These are phyloP conservation scores for Rhinoderma darwinii DNA, from an alignment of 2,113 vertebrate species.

Conservation along the genomic window DNA sequence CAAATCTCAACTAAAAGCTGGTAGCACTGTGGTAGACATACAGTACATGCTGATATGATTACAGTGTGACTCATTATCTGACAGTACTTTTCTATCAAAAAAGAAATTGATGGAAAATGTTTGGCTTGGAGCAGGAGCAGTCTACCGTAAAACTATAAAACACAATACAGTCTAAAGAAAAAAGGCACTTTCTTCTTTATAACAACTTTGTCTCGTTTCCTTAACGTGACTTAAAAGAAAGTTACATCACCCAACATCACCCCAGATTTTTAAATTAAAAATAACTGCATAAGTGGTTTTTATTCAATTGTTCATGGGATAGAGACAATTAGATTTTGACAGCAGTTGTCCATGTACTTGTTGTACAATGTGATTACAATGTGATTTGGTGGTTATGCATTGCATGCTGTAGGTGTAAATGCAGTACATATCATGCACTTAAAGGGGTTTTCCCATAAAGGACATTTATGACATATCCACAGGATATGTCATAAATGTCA, in stretches of 20 bases:
- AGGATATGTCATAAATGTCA: no score
- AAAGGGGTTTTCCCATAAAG: no score
- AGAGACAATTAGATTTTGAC: not conserved
- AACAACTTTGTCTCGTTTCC: slow-evolving; percentile 22
- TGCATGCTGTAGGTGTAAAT: no score
- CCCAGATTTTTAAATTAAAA: not conserved
- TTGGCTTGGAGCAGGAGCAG: slow-evolving; percentile 56
- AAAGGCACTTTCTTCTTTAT: slow-evolving; percentile 25
- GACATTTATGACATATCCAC: no score
- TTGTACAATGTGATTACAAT: not conserved
- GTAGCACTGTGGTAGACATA: slow-evolving; percentile 58
- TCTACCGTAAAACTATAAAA: slow-evolving; percentile 53
- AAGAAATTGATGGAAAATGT: slow-evolving; percentile 59
- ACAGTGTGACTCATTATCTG: slow-evolving; percentile 59
- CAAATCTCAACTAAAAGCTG: slow-evolving; percentile 60
- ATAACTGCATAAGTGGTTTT: not conserved
- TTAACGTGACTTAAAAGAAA: not conserved
- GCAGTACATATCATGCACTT: no score
- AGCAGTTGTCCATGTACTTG: not conserved
- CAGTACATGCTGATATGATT: slow-evolving; percentile 61
- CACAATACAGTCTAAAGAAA: slow-evolving; percentile 29
- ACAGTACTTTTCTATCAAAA: slow-evolving; percentile 60
- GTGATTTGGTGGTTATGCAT: not conserved
- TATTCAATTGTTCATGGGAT: not conserved
- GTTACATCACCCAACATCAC: slow-evolving; percentile 27